Percentiles rank a stretch among this genome's conserved stretches.
Conservation (phyloP, 2,113 vertebrate genomes). For the Ageneiosus marmoratus region DNA sequence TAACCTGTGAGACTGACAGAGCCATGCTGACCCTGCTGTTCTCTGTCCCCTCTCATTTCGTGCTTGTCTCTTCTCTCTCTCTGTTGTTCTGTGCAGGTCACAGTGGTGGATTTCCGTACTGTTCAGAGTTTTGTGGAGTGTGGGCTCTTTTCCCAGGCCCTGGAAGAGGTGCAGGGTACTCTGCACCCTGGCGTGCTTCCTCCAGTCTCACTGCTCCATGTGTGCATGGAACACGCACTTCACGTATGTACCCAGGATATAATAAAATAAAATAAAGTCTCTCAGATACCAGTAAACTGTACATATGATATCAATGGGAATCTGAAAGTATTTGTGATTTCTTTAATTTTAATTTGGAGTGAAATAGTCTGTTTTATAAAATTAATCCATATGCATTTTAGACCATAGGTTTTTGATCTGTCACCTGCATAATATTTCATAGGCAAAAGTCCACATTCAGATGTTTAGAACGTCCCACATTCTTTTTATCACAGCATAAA, state of each 20-base stretch:
- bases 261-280: neutral
- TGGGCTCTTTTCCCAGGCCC: conserved; percentile 78
- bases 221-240: conserved; percentile 79
- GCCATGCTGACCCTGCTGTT: conserved; percentile 48
- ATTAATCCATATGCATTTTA: too few species aligned
- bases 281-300: neutral
- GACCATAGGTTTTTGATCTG: neutral
- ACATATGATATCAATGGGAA: neutral
- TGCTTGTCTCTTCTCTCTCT: conserved; percentile 47
- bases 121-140: conserved; percentile 70
- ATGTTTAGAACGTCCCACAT: neutral
- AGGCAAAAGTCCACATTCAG: neutral
- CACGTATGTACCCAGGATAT: conserved; percentile 71
- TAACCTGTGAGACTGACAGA: conserved; percentile 63
- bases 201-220: conserved; percentile 75
- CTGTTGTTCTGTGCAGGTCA: conserved; percentile 52
- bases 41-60: conserved; percentile 31
- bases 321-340: neutral
- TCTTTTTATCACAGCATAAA: neutral
- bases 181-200: conserved; percentile 76
- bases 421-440: neutral
- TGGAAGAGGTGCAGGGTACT: conserved; percentile 78
- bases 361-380: neutral
- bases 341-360: neutral
- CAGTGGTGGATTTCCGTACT: conserved; percentile 64